phyloP scores from a whole-genome alignment of 2,113 vertebrate genomes.

The Larimichthys crocea region DNA sequence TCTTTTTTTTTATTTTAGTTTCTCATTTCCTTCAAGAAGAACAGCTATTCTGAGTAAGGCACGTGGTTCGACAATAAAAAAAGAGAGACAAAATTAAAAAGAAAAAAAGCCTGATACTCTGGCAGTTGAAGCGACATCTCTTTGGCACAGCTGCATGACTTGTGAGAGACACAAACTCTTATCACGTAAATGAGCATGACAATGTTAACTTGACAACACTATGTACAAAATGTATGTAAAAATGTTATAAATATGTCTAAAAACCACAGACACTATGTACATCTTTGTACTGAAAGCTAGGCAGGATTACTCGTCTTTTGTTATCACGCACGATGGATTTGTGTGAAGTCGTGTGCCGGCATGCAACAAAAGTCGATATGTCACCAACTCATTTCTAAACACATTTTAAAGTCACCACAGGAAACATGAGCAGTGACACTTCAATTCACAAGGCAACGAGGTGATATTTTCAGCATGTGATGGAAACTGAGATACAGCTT shows the following conservation, averaged over 20 bases:
- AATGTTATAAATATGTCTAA: slow-evolving; percentile 87
- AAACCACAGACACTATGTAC: slow-evolving; percentile 85
- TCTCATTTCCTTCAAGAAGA: slow-evolving; percentile 67
- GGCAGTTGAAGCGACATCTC: slow-evolving; percentile 75
- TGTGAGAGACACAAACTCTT: slow-evolving; percentile 77
- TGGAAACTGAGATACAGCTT: slow-evolving; percentile 35
- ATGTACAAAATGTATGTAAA: slow-evolving; percentile 97
- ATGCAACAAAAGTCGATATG: slow-evolving; percentile 58
- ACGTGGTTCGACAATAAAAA: slow-evolving; percentile 51
- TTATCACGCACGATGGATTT: slow-evolving; percentile 49
- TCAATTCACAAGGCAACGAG: neutral
- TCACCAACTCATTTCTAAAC: slow-evolving; percentile 53
- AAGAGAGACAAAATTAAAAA: neutral
- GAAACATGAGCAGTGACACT: slow-evolving; percentile 3
- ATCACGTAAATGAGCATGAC: slow-evolving; percentile 80
- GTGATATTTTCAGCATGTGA: slow-evolving; percentile 44
- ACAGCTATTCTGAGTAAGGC: slow-evolving; percentile 66
- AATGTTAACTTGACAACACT: slow-evolving; percentile 92
- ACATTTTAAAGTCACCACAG: neutral
- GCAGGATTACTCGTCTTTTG: slow-evolving; percentile 53
- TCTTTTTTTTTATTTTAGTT: slow-evolving; percentile 42
- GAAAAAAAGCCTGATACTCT: slow-evolving; percentile 55
- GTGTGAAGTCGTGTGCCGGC: slow-evolving; percentile 45
- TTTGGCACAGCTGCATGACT: slow-evolving; percentile 89
- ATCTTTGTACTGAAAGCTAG: slow-evolving; percentile 76